Evolutionary conservation across 2,888 invertebrate species (phyloP).

Genomic region (Mimachlamys varia): DNA sequence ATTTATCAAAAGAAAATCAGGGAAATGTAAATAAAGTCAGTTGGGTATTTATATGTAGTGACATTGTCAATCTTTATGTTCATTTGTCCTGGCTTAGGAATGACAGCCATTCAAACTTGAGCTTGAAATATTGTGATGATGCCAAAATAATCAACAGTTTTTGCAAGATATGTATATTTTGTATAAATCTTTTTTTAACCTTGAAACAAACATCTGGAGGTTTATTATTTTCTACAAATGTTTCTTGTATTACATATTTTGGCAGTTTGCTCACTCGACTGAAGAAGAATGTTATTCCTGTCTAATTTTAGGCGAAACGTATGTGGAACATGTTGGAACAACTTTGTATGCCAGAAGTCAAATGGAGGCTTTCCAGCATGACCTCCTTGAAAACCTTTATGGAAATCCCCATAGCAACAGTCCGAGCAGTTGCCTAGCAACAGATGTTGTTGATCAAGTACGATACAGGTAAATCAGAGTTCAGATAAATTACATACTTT

Average conservation of each 20-base stretch:
- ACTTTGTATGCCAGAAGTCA: slow-evolving; percentile 91
- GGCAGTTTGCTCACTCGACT: not conserved
- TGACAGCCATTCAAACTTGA: no score
- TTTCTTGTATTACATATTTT: not conserved
- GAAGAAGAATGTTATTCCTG: not conserved
- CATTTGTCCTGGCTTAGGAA: no score
- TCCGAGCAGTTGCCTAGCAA: slow-evolving; percentile 89
- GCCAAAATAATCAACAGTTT: not conserved
- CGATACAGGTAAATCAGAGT: slow-evolving; percentile 86
- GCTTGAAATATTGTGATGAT: no score
- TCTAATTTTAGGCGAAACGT: slow-evolving; percentile 80
- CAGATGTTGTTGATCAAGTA: slow-evolving; percentile 92
- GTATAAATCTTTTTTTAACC: not conserved
- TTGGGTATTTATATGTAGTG: no score
- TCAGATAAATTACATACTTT: not conserved
- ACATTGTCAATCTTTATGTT: no score
- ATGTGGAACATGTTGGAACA: slow-evolving; percentile 95
- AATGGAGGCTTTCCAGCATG: slow-evolving; percentile 86
- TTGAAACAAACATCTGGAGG: not conserved
- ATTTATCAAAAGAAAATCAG: no score
- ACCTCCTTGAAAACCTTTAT: slow-evolving; percentile 89
- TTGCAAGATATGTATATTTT: not conserved
- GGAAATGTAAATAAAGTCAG: no score
- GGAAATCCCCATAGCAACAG: slow-evolving; percentile 94
- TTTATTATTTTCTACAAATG: not conserved